Base-by-base conservation (phyloP, 2,113 vertebrate genomes). In the Alouatta palliata region DNA sequence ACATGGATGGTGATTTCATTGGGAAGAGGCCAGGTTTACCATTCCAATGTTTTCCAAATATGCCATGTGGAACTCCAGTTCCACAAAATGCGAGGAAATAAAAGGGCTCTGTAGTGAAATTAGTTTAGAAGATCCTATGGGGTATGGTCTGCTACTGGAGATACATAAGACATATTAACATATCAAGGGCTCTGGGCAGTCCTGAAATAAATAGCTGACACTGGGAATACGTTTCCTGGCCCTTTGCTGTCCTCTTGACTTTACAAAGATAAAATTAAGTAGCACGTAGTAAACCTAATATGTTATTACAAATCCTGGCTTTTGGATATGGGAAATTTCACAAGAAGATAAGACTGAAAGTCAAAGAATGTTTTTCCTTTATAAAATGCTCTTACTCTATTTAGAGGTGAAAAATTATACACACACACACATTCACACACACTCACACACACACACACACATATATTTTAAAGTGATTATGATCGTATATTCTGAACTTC, bases 321-420 rank as follows among this genome's bases (percentile, higher is more conserved):
- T 77, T 64, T 11, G 30, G 21, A 43, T 21, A 16, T 89, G 45
- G 82, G 73, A 80, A 93, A 95, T 94, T 90, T n/a, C 17, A 88
- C 25, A 61, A 49, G 61, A 95, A 93, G 76, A 56, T 93, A 56
- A 87, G 17, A 95, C 82, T 35, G 91, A 95, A 96, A 93, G 20
- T 94, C 80, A 89, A 92, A 75, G 40, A 75, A 19, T 52, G 32
- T 64, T 91, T 96, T 64, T 45, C 49, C 47, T 87, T 45, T 79
- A 13, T 37, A 66, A 95, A 87, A 77, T 73, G 12, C 6, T 75
- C 45, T 91, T 84, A 84, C 30, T 89, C 1, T 82, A 17, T 27
- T 83, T 76, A 43, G 8, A 94, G 68, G 40, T 87, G n/a, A 91
- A 92, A 76, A 94, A 56, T 17, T 75, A 8, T 47, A 17, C 52